A percentile compares a stretch with the other conserved stretches of the same genome.
Evolutionary conservation across 2,113 vertebrate genomes (phyloP).

Genomic region (Oophaga pumilio): DNA sequence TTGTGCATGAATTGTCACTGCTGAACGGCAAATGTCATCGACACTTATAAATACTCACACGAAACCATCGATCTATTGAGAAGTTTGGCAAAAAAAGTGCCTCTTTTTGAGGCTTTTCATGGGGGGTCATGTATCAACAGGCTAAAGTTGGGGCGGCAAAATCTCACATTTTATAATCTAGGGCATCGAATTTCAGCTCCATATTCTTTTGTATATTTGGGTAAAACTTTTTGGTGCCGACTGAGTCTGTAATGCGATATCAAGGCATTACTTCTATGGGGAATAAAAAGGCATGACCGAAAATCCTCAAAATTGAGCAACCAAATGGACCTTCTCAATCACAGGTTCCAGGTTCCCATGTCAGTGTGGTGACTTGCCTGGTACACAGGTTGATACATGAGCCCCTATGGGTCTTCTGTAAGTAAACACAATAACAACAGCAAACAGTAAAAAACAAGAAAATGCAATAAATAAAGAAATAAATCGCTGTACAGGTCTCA

Average conservation of each 20-base stretch:
- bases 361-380: neutral
- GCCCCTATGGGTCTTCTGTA: neutral
- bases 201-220: neutral
- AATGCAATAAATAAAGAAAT: constrained; percentile 29
- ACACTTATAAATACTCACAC: constrained; percentile 38
- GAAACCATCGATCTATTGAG: neutral
- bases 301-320: too few species aligned
- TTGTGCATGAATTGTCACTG: constrained; percentile 7
- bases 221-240: neutral
- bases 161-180: neutral
- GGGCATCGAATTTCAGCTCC: neutral
- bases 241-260: too few species aligned
- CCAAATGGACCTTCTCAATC: neutral
- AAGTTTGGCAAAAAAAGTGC: neutral
- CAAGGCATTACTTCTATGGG: neutral
- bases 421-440: constrained; percentile 11
- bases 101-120: neutral
- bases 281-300: neutral
- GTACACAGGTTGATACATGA: constrained; percentile 4
- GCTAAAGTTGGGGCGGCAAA: neutral
- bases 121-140: neutral
- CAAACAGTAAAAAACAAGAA: neutral
- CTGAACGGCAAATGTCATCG: neutral
- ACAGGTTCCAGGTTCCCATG: neutral
- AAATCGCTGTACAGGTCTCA: neutral